Evolutionary conservation across 2,113 vertebrate genomes (phyloP).

Genomic region (Paradoxurus hermaphroditus): DNA sequence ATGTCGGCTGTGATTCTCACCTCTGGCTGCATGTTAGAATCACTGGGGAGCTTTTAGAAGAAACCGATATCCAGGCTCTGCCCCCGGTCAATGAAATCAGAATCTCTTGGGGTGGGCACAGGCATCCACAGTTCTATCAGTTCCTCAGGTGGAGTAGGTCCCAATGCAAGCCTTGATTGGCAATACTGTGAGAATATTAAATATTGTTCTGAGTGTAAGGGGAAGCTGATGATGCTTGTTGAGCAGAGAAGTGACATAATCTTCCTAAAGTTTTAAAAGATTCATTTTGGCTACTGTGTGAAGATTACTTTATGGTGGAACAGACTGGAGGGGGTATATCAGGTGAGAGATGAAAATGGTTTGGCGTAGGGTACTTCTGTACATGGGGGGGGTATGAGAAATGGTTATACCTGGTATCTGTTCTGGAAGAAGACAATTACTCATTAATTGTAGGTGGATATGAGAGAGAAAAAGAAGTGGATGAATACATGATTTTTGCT

Average conservation of each 20-base stretch:
- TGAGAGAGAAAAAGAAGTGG: not conserved
- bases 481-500: not conserved
- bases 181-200: not conserved
- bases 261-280: not conserved
- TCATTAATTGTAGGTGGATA: not conserved
- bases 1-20: not conserved
- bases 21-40: not conserved
- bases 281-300: not conserved
- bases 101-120: not conserved
- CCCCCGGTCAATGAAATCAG: not conserved
- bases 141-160: not conserved
- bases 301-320: not conserved
- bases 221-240: not conserved
- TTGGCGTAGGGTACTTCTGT: not conserved
- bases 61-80: not conserved
- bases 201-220: not conserved
- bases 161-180: not conserved
- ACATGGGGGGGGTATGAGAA: not conserved
- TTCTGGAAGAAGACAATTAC: not conserved
- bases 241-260: not conserved
- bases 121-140: not conserved
- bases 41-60: not conserved
- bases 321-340: not conserved
- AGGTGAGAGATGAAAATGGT: not conserved
- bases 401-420: not conserved